phyloP scores from a whole-genome alignment of 1,140 invertebrate genomes.

The Heliothis subflexa region DNA sequence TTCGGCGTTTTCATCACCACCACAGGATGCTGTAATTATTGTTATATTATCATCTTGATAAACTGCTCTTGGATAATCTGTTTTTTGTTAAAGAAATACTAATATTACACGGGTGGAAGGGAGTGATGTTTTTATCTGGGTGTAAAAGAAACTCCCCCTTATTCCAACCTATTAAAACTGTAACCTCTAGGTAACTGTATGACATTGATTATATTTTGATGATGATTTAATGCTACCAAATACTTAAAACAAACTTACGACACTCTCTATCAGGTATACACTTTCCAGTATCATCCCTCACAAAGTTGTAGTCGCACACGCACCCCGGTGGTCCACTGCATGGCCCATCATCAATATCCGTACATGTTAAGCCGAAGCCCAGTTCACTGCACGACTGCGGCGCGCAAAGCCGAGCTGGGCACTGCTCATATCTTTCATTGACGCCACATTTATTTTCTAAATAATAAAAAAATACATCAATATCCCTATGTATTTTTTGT shows the following conservation, averaged over 20 bases:
- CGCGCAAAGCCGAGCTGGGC: constrained; percentile 25
- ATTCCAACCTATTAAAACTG: too few species aligned
- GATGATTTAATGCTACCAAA: background rate
- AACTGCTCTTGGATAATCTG: background rate
- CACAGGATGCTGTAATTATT: constrained; percentile 55
- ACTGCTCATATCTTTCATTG: constrained; percentile 33
- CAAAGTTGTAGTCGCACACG: background rate
- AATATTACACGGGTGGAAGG: too few species aligned
- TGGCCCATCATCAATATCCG: background rate
- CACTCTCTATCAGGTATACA: background rate
- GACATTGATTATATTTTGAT: too few species aligned
- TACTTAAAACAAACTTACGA: background rate
- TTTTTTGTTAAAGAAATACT: too few species aligned
- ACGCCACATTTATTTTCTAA: constrained; percentile 15
- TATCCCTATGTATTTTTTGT: too few species aligned
- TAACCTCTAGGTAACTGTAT: too few species aligned
- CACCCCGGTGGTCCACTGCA: background rate
- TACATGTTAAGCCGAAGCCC: constrained; percentile 38
- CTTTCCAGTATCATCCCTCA: background rate
- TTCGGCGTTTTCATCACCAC: constrained; percentile 57
- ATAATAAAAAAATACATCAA: too few species aligned
- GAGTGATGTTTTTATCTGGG: too few species aligned
- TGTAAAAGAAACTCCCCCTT: too few species aligned
- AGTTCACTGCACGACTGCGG: constrained; percentile 47
- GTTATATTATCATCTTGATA: background rate